Evolutionary conservation across 1,140 invertebrate species (phyloP).

Genomic region (Drosophila lowei): DNA sequence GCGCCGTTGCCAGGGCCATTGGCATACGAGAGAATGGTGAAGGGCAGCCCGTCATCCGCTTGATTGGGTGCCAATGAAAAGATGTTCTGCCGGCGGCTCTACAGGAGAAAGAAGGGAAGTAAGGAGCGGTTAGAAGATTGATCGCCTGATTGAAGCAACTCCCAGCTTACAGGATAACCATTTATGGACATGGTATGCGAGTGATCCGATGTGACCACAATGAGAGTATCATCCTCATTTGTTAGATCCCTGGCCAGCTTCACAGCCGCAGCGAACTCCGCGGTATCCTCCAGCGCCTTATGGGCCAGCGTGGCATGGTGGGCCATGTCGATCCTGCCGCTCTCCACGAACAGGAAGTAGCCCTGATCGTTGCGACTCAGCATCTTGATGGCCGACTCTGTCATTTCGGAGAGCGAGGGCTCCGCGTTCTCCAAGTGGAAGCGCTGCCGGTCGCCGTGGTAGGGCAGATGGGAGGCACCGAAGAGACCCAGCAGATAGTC

Average conservation of each 20-base stretch:
- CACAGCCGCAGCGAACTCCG: slow-evolving; percentile 89
- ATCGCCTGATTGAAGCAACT: neutral
- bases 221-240: slow-evolving; percentile 88
- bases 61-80: slow-evolving; percentile 82
- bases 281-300: slow-evolving; percentile 90
- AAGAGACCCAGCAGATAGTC: slow-evolving; percentile 89
- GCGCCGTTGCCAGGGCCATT: slow-evolving; percentile 86
- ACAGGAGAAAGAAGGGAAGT: neutral
- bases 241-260: slow-evolving; percentile 87
- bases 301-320: slow-evolving; percentile 91
- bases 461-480: slow-evolving; percentile 82
- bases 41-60: slow-evolving; percentile 85
- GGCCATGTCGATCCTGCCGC: slow-evolving; percentile 92
- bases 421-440: slow-evolving; percentile 80
- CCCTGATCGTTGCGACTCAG: slow-evolving; percentile 91
- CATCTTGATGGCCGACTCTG: slow-evolving; percentile 90
- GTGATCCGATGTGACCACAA: slow-evolving; percentile 92
- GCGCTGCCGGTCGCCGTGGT: slow-evolving; percentile 84
- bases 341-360: slow-evolving; percentile 95
- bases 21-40: slow-evolving; percentile 89
- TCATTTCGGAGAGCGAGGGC: slow-evolving; percentile 93
- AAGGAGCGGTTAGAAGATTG: neutral
- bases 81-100: slow-evolving; percentile 86
- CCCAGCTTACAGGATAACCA: slow-evolving; percentile 84
- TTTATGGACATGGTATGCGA: slow-evolving; percentile 92